Base-by-base conservation (phyloP, 2,113 vertebrate species). In the Amphiprion ocellaris region DNA sequence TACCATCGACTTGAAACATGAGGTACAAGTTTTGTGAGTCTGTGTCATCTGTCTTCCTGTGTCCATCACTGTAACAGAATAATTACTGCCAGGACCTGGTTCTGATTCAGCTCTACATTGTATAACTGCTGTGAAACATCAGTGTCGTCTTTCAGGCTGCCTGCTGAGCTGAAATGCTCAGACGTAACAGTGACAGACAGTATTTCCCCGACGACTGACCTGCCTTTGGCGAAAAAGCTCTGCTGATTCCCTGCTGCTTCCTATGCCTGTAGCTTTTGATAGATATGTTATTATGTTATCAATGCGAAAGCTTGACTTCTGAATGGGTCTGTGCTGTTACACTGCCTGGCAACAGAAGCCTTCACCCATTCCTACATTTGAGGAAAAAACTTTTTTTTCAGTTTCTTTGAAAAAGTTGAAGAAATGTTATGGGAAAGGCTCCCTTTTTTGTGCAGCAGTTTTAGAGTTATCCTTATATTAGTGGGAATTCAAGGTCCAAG, bases 1-100 rank as follows among this genome's bases (percentile, higher is more conserved):
- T 54, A 98, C 97, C 1, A 98, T 98, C 68, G 97, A 99, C 90
- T 93, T 98, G 85, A 96, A 97, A 73, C 96, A 97, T 17, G 97
- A 98, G 96, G 97, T 98, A 94, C 77, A 93, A 46, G 14, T 19
- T n/a, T 63, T 10, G 2, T 47, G 15, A 37, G 23, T 65, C 12
- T 26, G 52, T 33, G 1, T 65, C 21, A 23, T 53, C 37, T 26
- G 17, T 21, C 17, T 8, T 41, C 19, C 17, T 16, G 19, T 41
- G 3, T 14, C 46, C 26, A 0, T 53, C 30, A 12, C 1, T 61
- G 0, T 52, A 33, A 49, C 30, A 46, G 21, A 24, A 23, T 53
- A 23, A 19, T 54, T 58, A 16, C 23, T 21, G 5, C 23, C 46
- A 3, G 55, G 15, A 41, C 68, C 52, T 3, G 0, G 6, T 19